Evolutionary conservation across 2,797 vertebrate genomes (phyloP), one percentile per base, ranked within the genome.

Genomic region (Pangasius sanitwongsei): DNA sequence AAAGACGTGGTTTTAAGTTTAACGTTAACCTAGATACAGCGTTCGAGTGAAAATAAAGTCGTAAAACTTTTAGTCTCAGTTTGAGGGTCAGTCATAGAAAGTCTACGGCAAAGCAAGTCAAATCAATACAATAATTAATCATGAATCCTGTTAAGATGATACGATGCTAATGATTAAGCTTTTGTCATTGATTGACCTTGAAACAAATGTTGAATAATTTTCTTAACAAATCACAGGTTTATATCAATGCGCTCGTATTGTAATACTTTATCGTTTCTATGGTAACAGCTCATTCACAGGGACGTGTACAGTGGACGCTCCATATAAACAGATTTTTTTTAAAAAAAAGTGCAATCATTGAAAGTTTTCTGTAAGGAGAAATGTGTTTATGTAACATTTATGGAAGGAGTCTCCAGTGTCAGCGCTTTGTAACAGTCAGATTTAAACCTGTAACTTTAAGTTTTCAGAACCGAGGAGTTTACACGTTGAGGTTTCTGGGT

Each of bases 1-100:
- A 92, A 85, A 88, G 77, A 88, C 90, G 3, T 57, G 90, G 65
- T 78, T 87, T 87, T 77, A 31, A 55, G 31, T 41, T 81, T 83
- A 90, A 84, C 78, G 83, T 90, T 92, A 92, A 89, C 91, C 87
- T 48, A 89, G 83, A 92, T 86, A 91, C 53, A 74, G 81, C 53
- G 84, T 74, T 82, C 41, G 31, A 75, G 78, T 70, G 70, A 84
- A 63, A 69, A 34, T 59, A 34, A 81, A 37, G 18, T 37, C 53
- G 2, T 20, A 4, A 65, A 90, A 77, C 65, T 61, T n/a, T 16
- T 57, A 20, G 18, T 2, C 44, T 6, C 6, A 1, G 34, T 67
- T 37, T 59, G 4, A 34, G 1, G n/a, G 31, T 82, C 18, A 23
- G 13, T 25, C 23, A 5, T 23, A 81, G 78, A 37, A 81, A 59